Conservation (phyloP, 2,888 invertebrate species). For the Apamea crenata region DNA sequence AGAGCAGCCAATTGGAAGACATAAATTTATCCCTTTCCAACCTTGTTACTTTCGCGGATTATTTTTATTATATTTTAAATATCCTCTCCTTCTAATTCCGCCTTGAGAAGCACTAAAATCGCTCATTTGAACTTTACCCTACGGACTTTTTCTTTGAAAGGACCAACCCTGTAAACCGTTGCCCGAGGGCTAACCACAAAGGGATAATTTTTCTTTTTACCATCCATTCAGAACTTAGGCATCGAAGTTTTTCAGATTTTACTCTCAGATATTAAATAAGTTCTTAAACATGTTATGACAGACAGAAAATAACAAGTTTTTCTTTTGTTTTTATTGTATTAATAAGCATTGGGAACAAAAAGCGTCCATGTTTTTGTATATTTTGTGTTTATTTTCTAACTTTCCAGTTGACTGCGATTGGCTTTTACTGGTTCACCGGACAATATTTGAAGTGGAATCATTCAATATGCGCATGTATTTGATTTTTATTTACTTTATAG, state of each 20-base stretch:
- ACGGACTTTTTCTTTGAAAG: slow-evolving; percentile 55
- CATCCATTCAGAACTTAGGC: slow-evolving; percentile 58
- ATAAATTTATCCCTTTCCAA: slow-evolving; percentile 69
- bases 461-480: neutral
- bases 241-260: slow-evolving; percentile 58
- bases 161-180: slow-evolving; percentile 43
- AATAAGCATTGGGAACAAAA: slow-evolving; percentile 19
- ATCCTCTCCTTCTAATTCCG: slow-evolving; percentile 40
- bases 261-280: slow-evolving; percentile 61
- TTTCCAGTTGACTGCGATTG: slow-evolving; percentile 14
- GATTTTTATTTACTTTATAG: neutral
- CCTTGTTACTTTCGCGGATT: slow-evolving; percentile 64
- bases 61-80: slow-evolving; percentile 67
- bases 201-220: slow-evolving; percentile 63
- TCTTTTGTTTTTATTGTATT: slow-evolving; percentile 36
- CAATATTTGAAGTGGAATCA: slow-evolving; percentile 14
- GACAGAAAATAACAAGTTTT: slow-evolving; percentile 32
- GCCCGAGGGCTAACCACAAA: slow-evolving; percentile 58
- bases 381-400: slow-evolving; percentile 17
- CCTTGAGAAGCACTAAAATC: slow-evolving; percentile 48
- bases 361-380: neutral
- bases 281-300: slow-evolving; percentile 49
- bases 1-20: slow-evolving; percentile 71
- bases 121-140: slow-evolving; percentile 58
- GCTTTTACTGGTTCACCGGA: neutral